Evolutionary conservation across 2,888 invertebrate species (phyloP), one percentile per base, ranked within the genome.

Genomic region (Meandrusa payeni): DNA sequence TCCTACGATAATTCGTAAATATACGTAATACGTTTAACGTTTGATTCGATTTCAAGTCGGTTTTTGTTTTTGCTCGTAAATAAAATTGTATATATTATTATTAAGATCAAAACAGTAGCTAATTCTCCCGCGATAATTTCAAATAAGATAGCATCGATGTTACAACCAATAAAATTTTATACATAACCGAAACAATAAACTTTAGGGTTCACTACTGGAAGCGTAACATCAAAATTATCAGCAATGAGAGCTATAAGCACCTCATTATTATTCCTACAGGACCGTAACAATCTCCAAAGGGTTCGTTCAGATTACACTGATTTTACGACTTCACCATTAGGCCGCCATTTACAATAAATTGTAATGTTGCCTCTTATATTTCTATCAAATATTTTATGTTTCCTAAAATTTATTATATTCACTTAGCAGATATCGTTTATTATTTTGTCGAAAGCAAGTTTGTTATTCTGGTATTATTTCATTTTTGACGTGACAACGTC

Each of bases 201-300:
- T 32, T 7, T 17, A 31, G 15, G 23, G 3, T 12, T 5, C 23
- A 10, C 23, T 15, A n/a, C 23, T 23, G 28, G 10, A 27, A 13
- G 22, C 11, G 7, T 37, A 29, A 29, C 22, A 44, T 43, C 42
- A 28, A 26, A 42, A 47, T 50, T 46, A 46, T 46, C 41, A 50
- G 33, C 17, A 31, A 11, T 17, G n/a, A 5, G 32, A 28, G 41
- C 54, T 48, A 50, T 49, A 48, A 69, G 63, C 51, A 59, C 64
- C 66, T 74, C 69, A 68, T 74, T 72, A 72, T 69, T 65, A 70
- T 71, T 68, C 67, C 53, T 49, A 48, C 47, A 48, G 50, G 54
- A 54, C 55, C 58, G 62, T 68, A 66, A 71, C 63, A 64, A 68
- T 65, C 59, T 50, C 59, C 48, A 40, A 58, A 55, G 54, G 48